These are phyloP conservation scores for Nebria brevicollis DNA, from an alignment of 2,888 invertebrate genomes.

Conservation along the genomic window DNA sequence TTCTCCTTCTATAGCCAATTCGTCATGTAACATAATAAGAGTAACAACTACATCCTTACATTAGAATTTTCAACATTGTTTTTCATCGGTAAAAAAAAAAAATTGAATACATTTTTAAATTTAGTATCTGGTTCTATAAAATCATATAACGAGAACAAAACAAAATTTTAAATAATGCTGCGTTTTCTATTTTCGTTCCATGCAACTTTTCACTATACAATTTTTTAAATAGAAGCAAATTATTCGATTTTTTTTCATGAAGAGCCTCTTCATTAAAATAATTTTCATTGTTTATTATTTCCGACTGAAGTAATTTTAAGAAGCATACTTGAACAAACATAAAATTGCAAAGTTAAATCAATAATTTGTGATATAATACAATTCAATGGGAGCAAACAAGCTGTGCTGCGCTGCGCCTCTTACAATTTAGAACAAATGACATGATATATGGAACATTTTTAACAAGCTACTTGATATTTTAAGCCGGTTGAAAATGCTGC, in stretches of 20 bases:
- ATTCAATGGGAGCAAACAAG: not conserved
- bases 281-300: not conserved
- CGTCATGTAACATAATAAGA: too few species aligned
- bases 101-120: too few species aligned
- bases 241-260: not conserved
- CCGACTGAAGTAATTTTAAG: not conserved
- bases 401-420: not conserved
- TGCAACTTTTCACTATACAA: too few species aligned
- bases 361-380: not conserved
- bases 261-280: not conserved
- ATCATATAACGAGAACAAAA: too few species aligned
- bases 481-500: not conserved
- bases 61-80: too few species aligned
- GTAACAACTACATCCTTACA: too few species aligned
- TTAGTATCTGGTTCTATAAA: too few species aligned
- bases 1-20: too few species aligned
- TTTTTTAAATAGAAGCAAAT: too few species aligned
- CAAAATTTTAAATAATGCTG: too few species aligned
- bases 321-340: not conserved
- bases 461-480: not conserved
- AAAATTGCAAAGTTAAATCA: not conserved
- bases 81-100: too few species aligned
- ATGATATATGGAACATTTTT: not conserved
- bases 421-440: constrained; percentile 1
- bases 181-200: too few species aligned